Conservation (phyloP, 2,797 vertebrate species). For the Labeo calbasu region DNA sequence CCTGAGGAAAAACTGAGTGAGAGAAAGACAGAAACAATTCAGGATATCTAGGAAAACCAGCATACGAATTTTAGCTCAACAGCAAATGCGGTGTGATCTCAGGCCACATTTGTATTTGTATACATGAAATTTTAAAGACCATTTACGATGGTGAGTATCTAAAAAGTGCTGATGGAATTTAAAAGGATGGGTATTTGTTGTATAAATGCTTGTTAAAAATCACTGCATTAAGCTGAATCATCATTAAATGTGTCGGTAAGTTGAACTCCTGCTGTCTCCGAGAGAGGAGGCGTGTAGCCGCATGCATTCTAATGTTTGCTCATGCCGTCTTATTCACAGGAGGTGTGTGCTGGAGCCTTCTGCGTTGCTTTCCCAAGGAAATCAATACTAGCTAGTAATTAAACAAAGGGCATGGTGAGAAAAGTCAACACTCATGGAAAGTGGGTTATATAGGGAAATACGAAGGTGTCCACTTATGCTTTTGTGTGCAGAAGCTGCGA, state of each 20-base stretch:
- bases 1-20: constrained; percentile 25
- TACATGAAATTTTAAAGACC: too few species aligned
- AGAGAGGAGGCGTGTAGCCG: constrained; percentile 67
- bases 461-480: constrained; percentile 77
- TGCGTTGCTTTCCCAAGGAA: constrained; percentile 84
- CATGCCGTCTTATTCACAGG: constrained; percentile 72
- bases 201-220: constrained; percentile 56
- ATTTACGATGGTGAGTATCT: not conserved
- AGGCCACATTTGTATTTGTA: not conserved
- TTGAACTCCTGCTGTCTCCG: constrained; percentile 70
- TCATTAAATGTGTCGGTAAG: constrained; percentile 72
- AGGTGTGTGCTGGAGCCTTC: constrained; percentile 76
- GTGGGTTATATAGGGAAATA: constrained; percentile 82
- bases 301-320: constrained; percentile 79
- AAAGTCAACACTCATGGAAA: constrained; percentile 74
- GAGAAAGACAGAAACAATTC: not conserved
- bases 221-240: constrained; percentile 72
- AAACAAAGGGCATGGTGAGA: constrained; percentile 81
- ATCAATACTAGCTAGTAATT: constrained; percentile 86
- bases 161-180: constrained; percentile 25
- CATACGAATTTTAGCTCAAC: not conserved
- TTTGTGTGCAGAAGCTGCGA: constrained; percentile 59
- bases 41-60: not conserved
- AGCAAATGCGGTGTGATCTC: not conserved
- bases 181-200: constrained; percentile 21